Conservation (phyloP, 1,140 invertebrate genomes). For the Schlechtendalia chinensis region DNA sequence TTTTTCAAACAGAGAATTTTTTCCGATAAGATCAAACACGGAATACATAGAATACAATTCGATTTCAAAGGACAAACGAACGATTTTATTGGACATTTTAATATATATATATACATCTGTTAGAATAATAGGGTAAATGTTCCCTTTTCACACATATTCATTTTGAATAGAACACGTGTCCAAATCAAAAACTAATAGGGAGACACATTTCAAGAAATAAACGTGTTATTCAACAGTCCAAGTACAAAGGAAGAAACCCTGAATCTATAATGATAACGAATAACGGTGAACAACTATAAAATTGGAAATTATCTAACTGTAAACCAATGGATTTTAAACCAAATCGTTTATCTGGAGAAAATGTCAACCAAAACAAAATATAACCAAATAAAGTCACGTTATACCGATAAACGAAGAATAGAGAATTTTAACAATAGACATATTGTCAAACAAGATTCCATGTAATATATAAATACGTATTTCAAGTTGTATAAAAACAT, state of each 20-base stretch:
- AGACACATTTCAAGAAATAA: conserved; percentile 23
- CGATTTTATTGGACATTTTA: not conserved
- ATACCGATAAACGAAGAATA: not conserved
- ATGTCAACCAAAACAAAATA: conserved; percentile 3
- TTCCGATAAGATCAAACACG: not conserved
- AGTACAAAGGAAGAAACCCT: not conserved
- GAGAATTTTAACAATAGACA: not conserved
- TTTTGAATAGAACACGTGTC: conserved; percentile 36
- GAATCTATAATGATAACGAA: not conserved
- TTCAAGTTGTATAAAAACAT: not conserved
- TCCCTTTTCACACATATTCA: not conserved
- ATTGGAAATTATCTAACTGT: not conserved
- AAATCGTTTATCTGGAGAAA: conserved; percentile 7
- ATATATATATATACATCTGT: not conserved
- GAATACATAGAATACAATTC: not conserved
- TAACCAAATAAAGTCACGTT: not conserved
- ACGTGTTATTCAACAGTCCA: conserved; percentile 12
- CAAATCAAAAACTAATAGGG: not conserved
- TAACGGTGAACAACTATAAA: not conserved
- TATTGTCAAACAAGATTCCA: not conserved
- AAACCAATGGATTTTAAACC: not conserved
- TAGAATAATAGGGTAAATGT: conserved; percentile 11
- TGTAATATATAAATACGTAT: conserved; percentile 4
- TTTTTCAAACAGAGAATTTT: not conserved
- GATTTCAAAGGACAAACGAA: conserved; percentile 10